These are phyloP conservation scores for Gobionotothen gibberifrons DNA, from an alignment of 2,797 vertebrate species.

Conservation along the genomic window DNA sequence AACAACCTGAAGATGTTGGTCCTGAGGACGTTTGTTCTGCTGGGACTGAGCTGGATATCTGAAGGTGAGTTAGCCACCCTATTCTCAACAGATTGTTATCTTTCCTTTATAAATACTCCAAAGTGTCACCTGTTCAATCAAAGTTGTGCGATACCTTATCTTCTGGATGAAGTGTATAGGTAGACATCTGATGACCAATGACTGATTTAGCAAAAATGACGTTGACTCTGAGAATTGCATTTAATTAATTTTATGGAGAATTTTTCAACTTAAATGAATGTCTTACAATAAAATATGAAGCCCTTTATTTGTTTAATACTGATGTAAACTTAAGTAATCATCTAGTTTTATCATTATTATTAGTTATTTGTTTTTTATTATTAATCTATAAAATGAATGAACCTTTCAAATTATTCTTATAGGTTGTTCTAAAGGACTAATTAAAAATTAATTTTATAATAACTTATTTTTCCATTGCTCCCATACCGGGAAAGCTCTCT, in stretches of 20 bases:
- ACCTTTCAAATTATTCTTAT: too few species aligned
- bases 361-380: background rate
- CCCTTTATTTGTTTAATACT: background rate
- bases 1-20: slow-evolving; percentile 53
- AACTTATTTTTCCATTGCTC: background rate
- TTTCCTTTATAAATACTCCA: background rate
- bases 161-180: background rate
- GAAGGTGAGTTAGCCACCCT: slow-evolving; percentile 67
- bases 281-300: background rate
- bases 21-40: slow-evolving; percentile 65
- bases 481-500: background rate
- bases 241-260: background rate
- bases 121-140: slow-evolving; percentile 3
- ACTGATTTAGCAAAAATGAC: background rate
- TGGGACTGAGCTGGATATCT: slow-evolving; percentile 71
- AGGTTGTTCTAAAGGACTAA: too few species aligned
- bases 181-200: background rate
- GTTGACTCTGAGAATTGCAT: background rate
- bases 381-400: background rate
- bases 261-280: background rate
- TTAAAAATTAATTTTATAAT: background rate
- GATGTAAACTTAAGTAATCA: background rate
- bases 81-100: background rate
- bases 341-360: too few species aligned
- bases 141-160: background rate